Evolutionary conservation across 2,113 vertebrate species (phyloP).

Genomic region (Oncorhynchus masou): DNA sequence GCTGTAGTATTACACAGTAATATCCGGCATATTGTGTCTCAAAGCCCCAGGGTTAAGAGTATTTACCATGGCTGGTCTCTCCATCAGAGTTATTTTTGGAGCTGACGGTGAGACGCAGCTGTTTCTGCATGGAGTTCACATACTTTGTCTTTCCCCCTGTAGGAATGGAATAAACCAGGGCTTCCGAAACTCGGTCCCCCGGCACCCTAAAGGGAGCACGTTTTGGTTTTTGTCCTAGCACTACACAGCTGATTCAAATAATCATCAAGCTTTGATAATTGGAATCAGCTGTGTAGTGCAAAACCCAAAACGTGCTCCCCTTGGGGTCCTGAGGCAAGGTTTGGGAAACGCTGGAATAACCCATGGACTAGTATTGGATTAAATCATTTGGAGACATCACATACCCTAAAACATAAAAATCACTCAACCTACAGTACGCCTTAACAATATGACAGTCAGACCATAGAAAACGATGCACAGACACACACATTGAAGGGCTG

Average conservation of each 20-base stretch:
- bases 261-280: no score
- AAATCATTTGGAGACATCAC: slow-evolving; percentile 10
- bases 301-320: no score
- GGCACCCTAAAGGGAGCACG: no score
- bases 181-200: no score
- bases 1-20: background rate
- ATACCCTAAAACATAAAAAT: background rate
- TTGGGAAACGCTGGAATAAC: no score
- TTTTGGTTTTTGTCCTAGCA: no score
- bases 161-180: no score
- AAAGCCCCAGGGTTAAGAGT: slow-evolving; percentile 2
- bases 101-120: background rate
- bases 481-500: no score
- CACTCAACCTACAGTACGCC: background rate
- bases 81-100: slow-evolving; percentile 27
- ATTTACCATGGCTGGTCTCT: slow-evolving; percentile 5
- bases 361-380: background rate
- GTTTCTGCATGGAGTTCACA: background rate
- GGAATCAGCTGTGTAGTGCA: no score
- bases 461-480: background rate
- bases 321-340: no score
- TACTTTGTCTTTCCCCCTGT: background rate
- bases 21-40: background rate
- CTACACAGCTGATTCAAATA: no score
- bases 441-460: background rate